Conservation (phyloP, 2,888 invertebrate genomes). For the Drosophila mercatorum region DNA sequence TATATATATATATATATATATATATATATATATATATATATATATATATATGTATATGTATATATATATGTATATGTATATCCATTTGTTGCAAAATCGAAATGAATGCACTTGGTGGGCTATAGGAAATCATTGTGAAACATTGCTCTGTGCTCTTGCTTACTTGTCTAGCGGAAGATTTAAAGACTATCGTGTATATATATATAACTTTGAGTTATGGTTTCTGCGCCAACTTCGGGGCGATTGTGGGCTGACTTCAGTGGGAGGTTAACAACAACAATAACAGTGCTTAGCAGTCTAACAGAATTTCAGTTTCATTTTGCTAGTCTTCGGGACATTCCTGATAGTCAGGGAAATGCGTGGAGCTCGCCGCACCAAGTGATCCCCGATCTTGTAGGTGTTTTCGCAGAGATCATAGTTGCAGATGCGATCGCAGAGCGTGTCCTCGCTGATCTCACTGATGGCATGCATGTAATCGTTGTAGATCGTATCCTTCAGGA, state of each 20-base stretch:
- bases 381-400: constrained; percentile 86
- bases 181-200: constrained; percentile 7
- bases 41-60: constrained; percentile 23
- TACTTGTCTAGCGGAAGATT: constrained; percentile 70
- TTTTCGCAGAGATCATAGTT: constrained; percentile 88
- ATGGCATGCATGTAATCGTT: constrained; percentile 94
- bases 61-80: not conserved
- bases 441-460: constrained; percentile 89
- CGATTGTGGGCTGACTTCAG: constrained; percentile 53
- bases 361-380: constrained; percentile 89
- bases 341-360: constrained; percentile 96
- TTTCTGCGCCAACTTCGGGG: constrained; percentile 11
- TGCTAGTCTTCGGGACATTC: constrained; percentile 95
- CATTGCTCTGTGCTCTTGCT: constrained; percentile 47
- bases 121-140: constrained; percentile 32
- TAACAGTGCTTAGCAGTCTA: constrained; percentile 52
- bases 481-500: constrained; percentile 94
- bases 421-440: constrained; percentile 86
- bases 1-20: no score
- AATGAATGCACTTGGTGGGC: constrained; percentile 73
- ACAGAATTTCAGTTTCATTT: constrained; percentile 88
- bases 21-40: not conserved
- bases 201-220: constrained; percentile 19
- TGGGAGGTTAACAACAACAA: constrained; percentile 38
- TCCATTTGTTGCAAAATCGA: constrained; percentile 34